A percentile compares a stretch with the other conserved stretches of the same genome.
These are phyloP conservation scores for Crenichthys baileyi DNA, from an alignment of 2,797 vertebrate species.

Conservation along the genomic window DNA sequence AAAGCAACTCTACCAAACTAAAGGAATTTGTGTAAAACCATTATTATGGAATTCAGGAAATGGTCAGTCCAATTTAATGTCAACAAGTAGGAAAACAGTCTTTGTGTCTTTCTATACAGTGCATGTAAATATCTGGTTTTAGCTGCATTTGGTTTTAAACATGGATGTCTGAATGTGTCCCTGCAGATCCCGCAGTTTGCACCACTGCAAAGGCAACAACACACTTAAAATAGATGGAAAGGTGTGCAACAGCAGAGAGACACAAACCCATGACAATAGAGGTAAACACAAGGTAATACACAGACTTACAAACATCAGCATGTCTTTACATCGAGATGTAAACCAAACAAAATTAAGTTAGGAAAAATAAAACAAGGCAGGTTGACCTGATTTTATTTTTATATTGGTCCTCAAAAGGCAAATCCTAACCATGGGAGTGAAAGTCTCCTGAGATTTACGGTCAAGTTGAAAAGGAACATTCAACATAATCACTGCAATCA, in stretches of 20 bases:
- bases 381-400: background rate
- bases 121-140: background rate
- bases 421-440: background rate
- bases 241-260: background rate
- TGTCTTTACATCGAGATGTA: background rate
- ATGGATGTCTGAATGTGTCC: background rate
- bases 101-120: too few relatives aligned
- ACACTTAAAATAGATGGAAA: background rate
- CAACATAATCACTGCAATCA: constrained; percentile 17
- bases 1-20: background rate
- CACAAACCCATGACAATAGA: background rate
- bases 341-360: background rate
- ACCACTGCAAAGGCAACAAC: background rate
- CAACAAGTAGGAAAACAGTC: too few relatives aligned
- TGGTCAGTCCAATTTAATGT: background rate
- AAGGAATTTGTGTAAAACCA: background rate
- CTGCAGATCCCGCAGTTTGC: background rate
- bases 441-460: constrained; percentile 3
- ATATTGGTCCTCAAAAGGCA: background rate
- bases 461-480: background rate
- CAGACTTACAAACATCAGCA: background rate
- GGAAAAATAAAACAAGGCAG: background rate
- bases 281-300: background rate
- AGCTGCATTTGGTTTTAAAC: background rate
- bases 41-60: background rate